Conservation (phyloP, 2,888 invertebrate genomes). For the Folsomia manolachei region DNA sequence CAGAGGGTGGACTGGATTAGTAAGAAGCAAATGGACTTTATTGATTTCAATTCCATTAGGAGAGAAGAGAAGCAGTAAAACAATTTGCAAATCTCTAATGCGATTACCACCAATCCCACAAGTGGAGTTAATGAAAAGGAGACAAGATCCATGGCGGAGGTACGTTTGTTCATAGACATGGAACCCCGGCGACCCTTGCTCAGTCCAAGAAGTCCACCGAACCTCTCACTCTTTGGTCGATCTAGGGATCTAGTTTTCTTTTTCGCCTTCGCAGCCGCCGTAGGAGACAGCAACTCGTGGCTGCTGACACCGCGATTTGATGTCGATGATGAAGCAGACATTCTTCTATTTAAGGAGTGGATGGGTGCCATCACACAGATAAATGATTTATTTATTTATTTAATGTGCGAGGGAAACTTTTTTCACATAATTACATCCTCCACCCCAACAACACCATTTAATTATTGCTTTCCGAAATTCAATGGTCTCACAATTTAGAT, state of each 20-base stretch:
- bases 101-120: conserved; percentile 4
- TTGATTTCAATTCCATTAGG: background rate
- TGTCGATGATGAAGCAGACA: conserved; percentile 9
- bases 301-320: background rate
- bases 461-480: background rate
- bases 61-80: conserved; percentile 9
- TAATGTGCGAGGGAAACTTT: too few species aligned
- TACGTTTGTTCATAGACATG: conserved; percentile 12
- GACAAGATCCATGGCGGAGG: conserved; percentile 29
- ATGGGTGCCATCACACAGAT: background rate
- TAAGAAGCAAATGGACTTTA: background rate
- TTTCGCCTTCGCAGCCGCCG: conserved; percentile 21
- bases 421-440: background rate
- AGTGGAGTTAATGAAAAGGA: conserved; percentile 22
- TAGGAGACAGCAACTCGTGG: conserved; percentile 20
- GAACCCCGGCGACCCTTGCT: background rate
- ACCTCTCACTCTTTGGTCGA: conserved; percentile 29
- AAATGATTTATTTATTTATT: background rate
- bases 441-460: too few species aligned
- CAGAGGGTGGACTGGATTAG: too few species aligned
- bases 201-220: conserved; percentile 1
- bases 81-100: conserved; percentile 11
- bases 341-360: background rate
- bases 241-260: conserved; percentile 27
- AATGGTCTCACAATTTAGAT: background rate